Base-by-base conservation (phyloP, 2,113 vertebrate species). In the Scomber japonicus region DNA sequence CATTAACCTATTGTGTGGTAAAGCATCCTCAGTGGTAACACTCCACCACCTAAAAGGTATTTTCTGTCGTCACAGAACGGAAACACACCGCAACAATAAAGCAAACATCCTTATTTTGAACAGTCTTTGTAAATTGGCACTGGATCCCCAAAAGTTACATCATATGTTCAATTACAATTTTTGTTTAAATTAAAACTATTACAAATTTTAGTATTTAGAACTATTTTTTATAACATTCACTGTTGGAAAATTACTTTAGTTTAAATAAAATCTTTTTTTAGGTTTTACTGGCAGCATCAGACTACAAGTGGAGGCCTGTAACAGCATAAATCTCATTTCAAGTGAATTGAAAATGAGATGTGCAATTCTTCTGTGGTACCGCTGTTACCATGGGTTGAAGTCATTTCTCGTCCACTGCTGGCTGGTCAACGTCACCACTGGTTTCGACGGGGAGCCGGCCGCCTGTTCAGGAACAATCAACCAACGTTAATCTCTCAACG, bases 381-480 rank as follows among this genome's bases (percentile, higher is more conserved):
- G 12, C 44, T 73, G 68, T 21, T 51, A 75, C 71, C 67, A 1
- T 40, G 35, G 81, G 75, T 14, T 19, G 65, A 54, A 27, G 72
- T 82, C 27, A 21, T 30, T 24, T 84, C 75, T 46, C 0, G 27
- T 53, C 76, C 73, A 60, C 84, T n/a, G 62, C 61, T 0, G 56
- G 50, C 61, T 3, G 31, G 64, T 66, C 82, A 13, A 71, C 76
- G 78, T 93, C 93, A 95, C 91, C 93, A 94, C 78, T 88, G 92
- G 91, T 94, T 90, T 82, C 93, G 90, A 11, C 94, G 94, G 12
- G 94, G 94, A 76, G 92, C 83, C 10, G 90, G 95, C n/a, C 95
- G 95, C 92, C 95, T 95, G 95, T 95, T 93, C 85, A 89, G 76
- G 89, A 85, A 95, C 84, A 94, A 95, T 85, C 90, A 87, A 55